Conservation (phyloP, 2,888 invertebrate species). For the Brassicogethes aeneus region DNA sequence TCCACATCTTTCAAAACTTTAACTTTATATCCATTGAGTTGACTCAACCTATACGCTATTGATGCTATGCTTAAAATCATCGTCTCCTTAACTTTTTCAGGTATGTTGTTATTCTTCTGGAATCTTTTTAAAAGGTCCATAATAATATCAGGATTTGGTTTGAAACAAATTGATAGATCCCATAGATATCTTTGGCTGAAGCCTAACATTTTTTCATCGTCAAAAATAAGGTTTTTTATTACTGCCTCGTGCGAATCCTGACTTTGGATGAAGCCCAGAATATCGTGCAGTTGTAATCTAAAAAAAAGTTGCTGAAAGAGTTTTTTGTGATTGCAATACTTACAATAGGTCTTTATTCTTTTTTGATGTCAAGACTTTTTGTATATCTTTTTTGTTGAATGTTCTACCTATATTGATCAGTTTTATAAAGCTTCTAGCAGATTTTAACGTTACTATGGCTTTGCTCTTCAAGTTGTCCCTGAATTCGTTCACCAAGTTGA, state of each 20-base stretch:
- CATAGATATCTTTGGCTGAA: conserved; percentile 63
- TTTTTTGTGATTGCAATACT: too few relatives aligned
- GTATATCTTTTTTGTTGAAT: conserved; percentile 52
- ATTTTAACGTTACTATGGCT: conserved; percentile 52
- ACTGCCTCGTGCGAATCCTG: conserved; percentile 57
- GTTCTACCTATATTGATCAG: conserved; percentile 53
- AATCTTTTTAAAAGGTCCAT: conserved; percentile 42
- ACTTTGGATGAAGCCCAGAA: conserved; percentile 63
- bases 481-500: conserved; percentile 36
- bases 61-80: conserved; percentile 56
- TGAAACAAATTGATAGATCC: conserved; percentile 58
- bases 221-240: conserved; percentile 52
- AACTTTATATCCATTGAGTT: conserved; percentile 23
- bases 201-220: conserved; percentile 42
- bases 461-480: conserved; percentile 46
- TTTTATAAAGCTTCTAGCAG: conserved; percentile 56
- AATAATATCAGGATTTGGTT: conserved; percentile 51
- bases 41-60: conserved; percentile 45
- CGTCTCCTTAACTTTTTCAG: conserved; percentile 56
- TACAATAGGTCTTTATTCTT: conserved; percentile 49
- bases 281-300: conserved; percentile 58
- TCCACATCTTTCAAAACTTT: conserved; percentile 37
- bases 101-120: conserved; percentile 42
- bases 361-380: too few relatives aligned
- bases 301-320: too few relatives aligned